Evolutionary conservation across 2,888 invertebrate genomes (phyloP).

Genomic region (Eutolmus rufibarbis): DNA sequence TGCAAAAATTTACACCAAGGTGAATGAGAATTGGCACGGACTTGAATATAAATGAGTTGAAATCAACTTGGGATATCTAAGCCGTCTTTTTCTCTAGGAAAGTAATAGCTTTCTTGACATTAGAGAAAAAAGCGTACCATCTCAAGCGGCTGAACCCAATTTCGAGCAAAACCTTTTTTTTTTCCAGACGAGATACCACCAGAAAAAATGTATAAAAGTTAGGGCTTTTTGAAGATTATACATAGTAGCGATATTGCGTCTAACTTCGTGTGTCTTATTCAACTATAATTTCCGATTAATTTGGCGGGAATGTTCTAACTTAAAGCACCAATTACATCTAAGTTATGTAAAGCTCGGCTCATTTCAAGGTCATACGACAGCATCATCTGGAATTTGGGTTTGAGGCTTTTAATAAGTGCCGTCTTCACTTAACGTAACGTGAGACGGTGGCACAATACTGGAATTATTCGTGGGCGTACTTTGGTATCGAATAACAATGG

Average conservation of each 20-base stretch:
- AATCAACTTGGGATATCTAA: not conserved
- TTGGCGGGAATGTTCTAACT: not conserved
- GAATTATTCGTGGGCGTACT: not conserved
- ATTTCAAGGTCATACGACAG: not conserved
- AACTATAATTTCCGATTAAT: not conserved
- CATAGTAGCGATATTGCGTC: not conserved
- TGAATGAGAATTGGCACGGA: not conserved
- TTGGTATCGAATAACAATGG: not conserved
- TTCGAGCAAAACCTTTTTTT: not conserved
- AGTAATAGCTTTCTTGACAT: not conserved
- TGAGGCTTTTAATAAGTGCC: not conserved
- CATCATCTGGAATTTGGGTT: not conserved
- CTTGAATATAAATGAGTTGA: not conserved
- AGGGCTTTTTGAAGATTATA: not conserved
- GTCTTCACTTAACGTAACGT: not conserved
- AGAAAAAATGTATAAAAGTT: not conserved
- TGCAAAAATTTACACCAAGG: not conserved
- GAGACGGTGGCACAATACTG: not conserved
- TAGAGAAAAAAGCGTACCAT: not conserved
- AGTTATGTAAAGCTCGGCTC: not conserved
- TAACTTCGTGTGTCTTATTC: not conserved
- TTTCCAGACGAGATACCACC: not conserved
- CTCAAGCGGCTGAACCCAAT: not conserved
- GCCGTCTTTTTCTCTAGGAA: not conserved
- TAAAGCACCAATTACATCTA: not conserved